These are phyloP conservation scores for Rosalia funebris DNA, from an alignment of 2,888 invertebrate genomes.

Conservation along the genomic window DNA sequence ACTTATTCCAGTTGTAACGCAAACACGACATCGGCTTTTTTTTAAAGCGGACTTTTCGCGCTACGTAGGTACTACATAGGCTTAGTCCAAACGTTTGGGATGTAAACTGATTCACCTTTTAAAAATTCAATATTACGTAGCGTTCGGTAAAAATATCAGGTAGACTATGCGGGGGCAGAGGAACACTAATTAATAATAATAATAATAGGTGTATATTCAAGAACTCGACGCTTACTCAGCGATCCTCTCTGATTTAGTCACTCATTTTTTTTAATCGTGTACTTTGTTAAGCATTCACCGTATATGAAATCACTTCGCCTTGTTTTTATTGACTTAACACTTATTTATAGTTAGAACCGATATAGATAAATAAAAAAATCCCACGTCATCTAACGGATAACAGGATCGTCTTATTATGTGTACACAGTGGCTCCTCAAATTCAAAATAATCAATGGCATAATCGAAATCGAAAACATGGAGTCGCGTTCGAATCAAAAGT, in stretches of 20 bases:
- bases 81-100: too few species aligned
- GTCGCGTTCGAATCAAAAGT: too few species aligned
- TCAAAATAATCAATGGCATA: too few species aligned
- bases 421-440: too few species aligned
- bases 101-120: constrained; percentile 1
- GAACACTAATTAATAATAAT: not conserved
- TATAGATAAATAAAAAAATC: too few species aligned
- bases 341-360: not conserved
- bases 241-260: not conserved
- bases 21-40: too few species aligned
- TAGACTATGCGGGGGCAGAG: not conserved
- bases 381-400: too few species aligned
- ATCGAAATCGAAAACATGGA: too few species aligned
- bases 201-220: not conserved
- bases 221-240: not conserved
- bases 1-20: too few species aligned
- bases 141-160: constrained; percentile 2
- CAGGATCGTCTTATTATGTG: too few species aligned
- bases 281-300: not conserved
- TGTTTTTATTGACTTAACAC: constrained; percentile 3
- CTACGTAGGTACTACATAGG: too few species aligned
- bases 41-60: too few species aligned
- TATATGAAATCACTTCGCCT: not conserved
- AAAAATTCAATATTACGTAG: constrained; percentile 1
- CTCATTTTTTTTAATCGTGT: not conserved